Conservation (phyloP, 2,797 vertebrate genomes). For the Labroides dimidiatus region DNA sequence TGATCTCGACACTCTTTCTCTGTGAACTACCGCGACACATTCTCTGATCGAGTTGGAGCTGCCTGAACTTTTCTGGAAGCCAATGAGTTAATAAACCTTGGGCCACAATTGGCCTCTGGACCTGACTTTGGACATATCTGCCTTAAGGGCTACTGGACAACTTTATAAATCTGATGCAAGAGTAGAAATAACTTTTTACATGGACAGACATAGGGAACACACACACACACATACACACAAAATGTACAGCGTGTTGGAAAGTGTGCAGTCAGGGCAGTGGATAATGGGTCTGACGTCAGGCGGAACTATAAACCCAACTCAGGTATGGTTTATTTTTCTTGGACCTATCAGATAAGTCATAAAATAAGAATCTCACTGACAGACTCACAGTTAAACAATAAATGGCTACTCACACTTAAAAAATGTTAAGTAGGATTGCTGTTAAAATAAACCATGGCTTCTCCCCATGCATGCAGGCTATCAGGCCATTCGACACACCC, state of each 20-base stretch:
- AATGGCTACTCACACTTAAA: constrained; percentile 76
- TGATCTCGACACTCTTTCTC: no score
- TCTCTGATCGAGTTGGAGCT: no score
- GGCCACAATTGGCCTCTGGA: no score
- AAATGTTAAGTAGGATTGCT: constrained; percentile 78
- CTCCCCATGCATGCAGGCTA: constrained; percentile 51
- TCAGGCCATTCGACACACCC: constrained; percentile 63
- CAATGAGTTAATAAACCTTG: no score
- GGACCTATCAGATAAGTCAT: constrained; percentile 78
- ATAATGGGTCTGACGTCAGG: constrained; percentile 80
- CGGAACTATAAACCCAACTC: constrained; percentile 77
- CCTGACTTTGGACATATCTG: no score
- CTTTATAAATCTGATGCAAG: not conserved
- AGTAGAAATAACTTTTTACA: constrained; percentile 11
- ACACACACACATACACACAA: constrained; percentile 4
- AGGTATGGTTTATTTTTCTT: constrained; percentile 85
- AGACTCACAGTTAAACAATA: constrained; percentile 72
- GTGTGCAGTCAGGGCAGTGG: constrained; percentile 57
- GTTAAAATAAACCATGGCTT: constrained; percentile 83
- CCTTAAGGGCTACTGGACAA: no score
- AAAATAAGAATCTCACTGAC: constrained; percentile 80
- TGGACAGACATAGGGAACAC: constrained; percentile 33
- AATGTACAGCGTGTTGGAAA: constrained; percentile 47
- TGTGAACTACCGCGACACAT: no score
- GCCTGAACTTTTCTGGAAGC: no score